Percentiles rank a stretch among this genome's conserved stretches.
These are phyloP conservation scores for Palythoa caribaeorum DNA, from an alignment of 92 coral and sea anemone genomes.

Conservation along the genomic window DNA sequence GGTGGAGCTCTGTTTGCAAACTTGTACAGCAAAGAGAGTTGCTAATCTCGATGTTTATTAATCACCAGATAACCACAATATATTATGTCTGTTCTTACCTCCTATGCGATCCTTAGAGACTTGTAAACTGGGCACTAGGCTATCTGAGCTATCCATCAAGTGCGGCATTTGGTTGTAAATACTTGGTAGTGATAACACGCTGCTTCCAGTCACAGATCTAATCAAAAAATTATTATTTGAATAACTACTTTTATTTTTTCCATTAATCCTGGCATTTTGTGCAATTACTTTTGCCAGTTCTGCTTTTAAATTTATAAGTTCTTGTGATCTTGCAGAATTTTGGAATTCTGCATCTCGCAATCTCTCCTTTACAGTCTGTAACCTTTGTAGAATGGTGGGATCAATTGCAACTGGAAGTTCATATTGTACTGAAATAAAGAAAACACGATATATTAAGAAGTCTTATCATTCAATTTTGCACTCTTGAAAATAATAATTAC, in stretches of 20 bases:
- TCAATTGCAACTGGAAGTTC: constrained; percentile 59
- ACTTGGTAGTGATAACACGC: constrained; percentile 84
- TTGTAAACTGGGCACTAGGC: constrained; percentile 86
- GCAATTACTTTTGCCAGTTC: constrained; percentile 73
- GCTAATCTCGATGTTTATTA: too few species aligned
- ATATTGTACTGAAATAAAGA: constrained; percentile 54
- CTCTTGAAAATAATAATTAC: too few species aligned
- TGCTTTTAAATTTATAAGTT: constrained; percentile 86
- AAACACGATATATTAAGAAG: neutral
- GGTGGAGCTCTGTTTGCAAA: too few species aligned
- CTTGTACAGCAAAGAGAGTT: too few species aligned
- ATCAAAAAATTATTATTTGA: constrained; percentile 23
- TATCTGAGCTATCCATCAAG: constrained; percentile 81
- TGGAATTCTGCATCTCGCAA: constrained; percentile 93
- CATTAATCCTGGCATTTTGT: constrained; percentile 55
- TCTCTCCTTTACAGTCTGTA: constrained; percentile 75
- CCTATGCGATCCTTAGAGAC: constrained; percentile 82
- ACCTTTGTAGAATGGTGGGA: constrained; percentile 69
- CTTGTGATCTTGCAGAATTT: constrained; percentile 88
- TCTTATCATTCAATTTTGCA: too few species aligned
- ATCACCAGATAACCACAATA: too few species aligned
- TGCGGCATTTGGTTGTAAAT: constrained; percentile 96
- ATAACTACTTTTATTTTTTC: constrained; percentile 30
- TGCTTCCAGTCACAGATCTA: constrained; percentile 49
- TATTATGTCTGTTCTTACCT: constrained; percentile 64